Percentiles rank a stretch among this genome's conserved stretches.
Evolutionary conservation across 2,113 vertebrate species (phyloP).

Genomic region (Stomatorhinus ivindoensis): DNA sequence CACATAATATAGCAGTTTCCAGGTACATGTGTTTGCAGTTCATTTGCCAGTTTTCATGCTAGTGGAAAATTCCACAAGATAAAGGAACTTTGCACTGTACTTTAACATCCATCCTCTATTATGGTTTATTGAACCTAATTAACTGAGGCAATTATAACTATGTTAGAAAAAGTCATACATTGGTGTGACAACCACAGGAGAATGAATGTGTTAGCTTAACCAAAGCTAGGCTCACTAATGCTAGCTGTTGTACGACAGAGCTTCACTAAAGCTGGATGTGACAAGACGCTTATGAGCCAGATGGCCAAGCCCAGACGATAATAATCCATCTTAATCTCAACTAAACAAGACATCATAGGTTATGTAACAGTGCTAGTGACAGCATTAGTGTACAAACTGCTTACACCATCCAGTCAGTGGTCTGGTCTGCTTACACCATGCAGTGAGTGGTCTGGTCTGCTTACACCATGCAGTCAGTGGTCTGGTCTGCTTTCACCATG

Average conservation of each 20-base stretch:
- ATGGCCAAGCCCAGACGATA: not conserved
- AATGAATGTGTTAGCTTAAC: not conserved
- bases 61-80: not conserved
- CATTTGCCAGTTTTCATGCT: not conserved
- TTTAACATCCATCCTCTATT: not conserved
- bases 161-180: not conserved
- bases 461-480: not conserved
- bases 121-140: not conserved
- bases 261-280: not conserved
- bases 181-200: not conserved
- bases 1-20: not conserved
- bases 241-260: not conserved
- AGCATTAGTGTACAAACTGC: not conserved
- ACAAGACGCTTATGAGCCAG: not conserved
- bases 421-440: not conserved
- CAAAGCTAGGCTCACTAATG: not conserved
- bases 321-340: not conserved
- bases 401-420: not conserved
- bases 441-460: not conserved
- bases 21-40: not conserved
- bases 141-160: not conserved
- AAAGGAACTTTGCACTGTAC: not conserved
- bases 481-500: not conserved
- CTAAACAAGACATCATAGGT: not conserved
- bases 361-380: not conserved